Evolutionary conservation across 2,797 vertebrate genomes (phyloP).

Genomic region (Xyrichtys novacula): DNA sequence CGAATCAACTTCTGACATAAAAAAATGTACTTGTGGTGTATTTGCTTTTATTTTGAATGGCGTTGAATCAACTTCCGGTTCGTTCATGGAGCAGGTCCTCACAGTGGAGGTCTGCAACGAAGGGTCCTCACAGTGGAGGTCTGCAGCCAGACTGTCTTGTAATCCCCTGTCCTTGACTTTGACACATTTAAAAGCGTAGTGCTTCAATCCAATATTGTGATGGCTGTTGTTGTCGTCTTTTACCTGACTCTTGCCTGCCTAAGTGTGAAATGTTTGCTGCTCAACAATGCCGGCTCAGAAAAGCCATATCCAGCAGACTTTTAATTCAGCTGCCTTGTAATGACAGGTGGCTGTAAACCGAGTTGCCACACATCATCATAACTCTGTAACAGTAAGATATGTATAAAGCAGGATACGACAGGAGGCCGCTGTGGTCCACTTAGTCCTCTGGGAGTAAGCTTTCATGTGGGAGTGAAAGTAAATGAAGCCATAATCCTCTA

Average conservation of each 20-base stretch:
- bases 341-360: constrained; percentile 47
- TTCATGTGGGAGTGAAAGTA: constrained; percentile 42
- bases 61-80: no score
- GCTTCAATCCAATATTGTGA: constrained; percentile 45
- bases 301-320: constrained; percentile 42
- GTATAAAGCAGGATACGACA: constrained; percentile 16
- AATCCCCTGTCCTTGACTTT: constrained; percentile 21
- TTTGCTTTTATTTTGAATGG: no score
- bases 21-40: no score
- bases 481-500: constrained; percentile 66
- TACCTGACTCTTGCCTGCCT: constrained; percentile 22
- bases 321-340: constrained; percentile 35
- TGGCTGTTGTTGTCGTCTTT: constrained; percentile 23
- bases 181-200: constrained; percentile 26
- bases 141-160: no score
- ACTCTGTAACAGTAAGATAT: constrained; percentile 22
- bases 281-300: constrained; percentile 24
- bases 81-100: no score
- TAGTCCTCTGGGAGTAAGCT: constrained; percentile 25
- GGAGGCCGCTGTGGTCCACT: constrained; percentile 28
- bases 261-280: constrained; percentile 36
- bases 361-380: constrained; percentile 20
- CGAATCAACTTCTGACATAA: no score
- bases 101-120: no score
- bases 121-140: no score